Evolutionary conservation across 92 coral and sea anemone species (phyloP).

Genomic region (Zoanthus sociatus): DNA sequence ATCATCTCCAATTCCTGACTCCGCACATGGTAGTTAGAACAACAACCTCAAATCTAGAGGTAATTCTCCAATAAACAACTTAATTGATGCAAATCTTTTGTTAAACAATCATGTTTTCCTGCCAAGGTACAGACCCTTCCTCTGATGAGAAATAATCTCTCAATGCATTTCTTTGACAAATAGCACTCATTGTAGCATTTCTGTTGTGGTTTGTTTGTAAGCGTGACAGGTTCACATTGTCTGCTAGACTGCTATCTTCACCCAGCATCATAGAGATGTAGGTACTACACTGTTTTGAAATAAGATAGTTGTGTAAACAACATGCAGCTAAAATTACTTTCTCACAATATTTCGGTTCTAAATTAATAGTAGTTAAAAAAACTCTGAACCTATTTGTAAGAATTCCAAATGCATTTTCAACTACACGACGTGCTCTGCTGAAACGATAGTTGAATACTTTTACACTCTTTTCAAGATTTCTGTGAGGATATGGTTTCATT

Average conservation of each 20-base stretch:
- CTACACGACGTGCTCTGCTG: neutral
- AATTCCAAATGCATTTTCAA: neutral
- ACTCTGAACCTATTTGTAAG: conserved; percentile 20
- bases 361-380: neutral
- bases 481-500: conserved; percentile 24
- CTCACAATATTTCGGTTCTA: conserved; percentile 6
- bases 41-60: conserved; percentile 29
- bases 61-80: conserved; percentile 4
- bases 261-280: conserved; percentile 8
- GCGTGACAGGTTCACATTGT: conserved; percentile 4
- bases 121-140: conserved; percentile 27
- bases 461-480: conserved; percentile 8
- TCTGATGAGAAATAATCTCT: conserved; percentile 27
- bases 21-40: conserved; percentile 21
- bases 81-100: neutral
- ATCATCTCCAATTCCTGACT: conserved; percentile 32
- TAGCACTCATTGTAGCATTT: conserved; percentile 5
- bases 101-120: conserved; percentile 25
- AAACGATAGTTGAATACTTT: conserved; percentile 31
- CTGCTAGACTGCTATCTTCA: conserved; percentile 12
- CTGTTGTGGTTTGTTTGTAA: neutral
- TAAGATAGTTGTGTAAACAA: conserved; percentile 31
- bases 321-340: conserved; percentile 18
- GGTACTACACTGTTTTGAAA: conserved; percentile 4
- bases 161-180: conserved; percentile 3